These are phyloP conservation scores for Leptopterna dolabrata DNA, from an alignment of 2,888 invertebrate species.

Conservation along the genomic window DNA sequence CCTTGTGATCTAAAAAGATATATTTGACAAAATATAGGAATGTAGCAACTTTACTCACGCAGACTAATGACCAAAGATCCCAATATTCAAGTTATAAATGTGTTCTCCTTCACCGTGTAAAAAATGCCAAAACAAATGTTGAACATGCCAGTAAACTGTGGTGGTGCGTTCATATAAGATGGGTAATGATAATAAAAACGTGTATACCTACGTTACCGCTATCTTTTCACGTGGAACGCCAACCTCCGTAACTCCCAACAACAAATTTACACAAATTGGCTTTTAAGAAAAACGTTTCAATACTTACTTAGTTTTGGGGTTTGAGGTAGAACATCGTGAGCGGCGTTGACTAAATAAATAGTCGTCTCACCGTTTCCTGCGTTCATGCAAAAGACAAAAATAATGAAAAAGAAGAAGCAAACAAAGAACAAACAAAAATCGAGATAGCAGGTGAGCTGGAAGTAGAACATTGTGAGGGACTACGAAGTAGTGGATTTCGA, in stretches of 20 bases:
- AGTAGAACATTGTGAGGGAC: too few species aligned
- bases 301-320: constrained; percentile 60
- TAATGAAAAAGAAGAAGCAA: constrained; percentile 35
- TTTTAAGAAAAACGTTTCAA: not conserved
- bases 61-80: too few species aligned
- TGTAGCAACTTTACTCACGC: too few species aligned
- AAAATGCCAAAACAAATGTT: too few species aligned
- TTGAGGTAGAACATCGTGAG: constrained; percentile 59
- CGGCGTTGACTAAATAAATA: constrained; percentile 58
- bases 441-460: not conserved
- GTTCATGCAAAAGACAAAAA: constrained; percentile 49
- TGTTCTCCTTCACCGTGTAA: too few species aligned
- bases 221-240: not conserved
- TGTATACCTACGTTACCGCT: not conserved
- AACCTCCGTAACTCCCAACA: not conserved
- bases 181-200: too few species aligned
- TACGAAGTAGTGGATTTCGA: not conserved
- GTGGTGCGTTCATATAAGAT: too few species aligned
- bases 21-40: too few species aligned
- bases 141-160: too few species aligned
- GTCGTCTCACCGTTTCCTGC: constrained; percentile 55
- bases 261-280: too few species aligned
- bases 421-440: constrained; percentile 24
- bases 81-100: too few species aligned
- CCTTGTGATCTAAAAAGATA: too few species aligned